These are phyloP conservation scores for Paramormyrops kingsleyae DNA, from an alignment of 2,113 vertebrate genomes.

Conservation along the genomic window DNA sequence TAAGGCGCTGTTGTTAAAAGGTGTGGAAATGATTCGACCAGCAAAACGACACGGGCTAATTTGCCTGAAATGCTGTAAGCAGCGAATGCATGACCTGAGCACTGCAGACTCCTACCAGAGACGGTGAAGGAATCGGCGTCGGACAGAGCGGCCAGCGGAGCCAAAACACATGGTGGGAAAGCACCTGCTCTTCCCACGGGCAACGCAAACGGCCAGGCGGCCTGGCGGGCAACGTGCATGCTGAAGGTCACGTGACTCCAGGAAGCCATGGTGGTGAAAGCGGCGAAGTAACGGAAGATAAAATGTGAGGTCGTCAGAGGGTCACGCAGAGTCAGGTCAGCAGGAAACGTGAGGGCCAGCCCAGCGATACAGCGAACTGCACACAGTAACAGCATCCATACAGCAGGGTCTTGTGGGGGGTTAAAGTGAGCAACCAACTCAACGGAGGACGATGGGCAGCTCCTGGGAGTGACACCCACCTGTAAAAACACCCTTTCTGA, in stretches of 20 bases:
- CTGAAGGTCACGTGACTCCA: background rate
- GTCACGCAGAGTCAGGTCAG: background rate
- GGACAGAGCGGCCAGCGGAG: background rate
- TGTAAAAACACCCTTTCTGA: background rate
- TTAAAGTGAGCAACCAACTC: background rate
- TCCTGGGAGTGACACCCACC: background rate
- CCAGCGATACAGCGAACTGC: background rate
- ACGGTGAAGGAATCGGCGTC: background rate
- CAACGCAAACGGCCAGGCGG: background rate
- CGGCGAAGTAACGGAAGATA: background rate
- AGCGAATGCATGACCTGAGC: background rate
- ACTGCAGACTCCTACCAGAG: background rate
- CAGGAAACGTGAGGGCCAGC: background rate
- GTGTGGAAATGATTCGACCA: background rate
- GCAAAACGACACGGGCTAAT: background rate
- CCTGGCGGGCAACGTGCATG: background rate
- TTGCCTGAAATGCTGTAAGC: background rate
- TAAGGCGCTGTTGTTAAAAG: background rate
- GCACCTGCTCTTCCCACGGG: background rate
- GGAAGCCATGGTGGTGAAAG: background rate
- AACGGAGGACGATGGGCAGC: background rate
- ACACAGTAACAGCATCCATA: background rate
- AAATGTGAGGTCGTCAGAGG: background rate
- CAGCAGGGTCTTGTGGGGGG: background rate
- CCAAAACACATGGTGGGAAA: background rate